Base-by-base conservation (phyloP, 2,888 invertebrate species). In the Perizoma flavofasciatum region DNA sequence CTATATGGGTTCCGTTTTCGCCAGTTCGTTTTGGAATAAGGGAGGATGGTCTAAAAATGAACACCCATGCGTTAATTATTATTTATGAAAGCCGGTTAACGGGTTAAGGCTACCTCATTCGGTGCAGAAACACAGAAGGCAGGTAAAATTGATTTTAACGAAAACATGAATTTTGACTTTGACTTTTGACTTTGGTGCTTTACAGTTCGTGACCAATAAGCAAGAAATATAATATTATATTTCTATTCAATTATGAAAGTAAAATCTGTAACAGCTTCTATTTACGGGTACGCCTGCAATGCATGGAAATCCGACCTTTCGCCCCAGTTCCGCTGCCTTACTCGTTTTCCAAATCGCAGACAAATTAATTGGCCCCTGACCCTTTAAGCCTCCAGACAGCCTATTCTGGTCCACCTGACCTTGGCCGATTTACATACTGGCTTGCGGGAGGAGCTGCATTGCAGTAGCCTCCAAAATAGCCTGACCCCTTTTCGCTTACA, bases 391-490 rank as follows among this genome's bases (percentile, higher is more conserved):
- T 49, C 45, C 55, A 55, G 66, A 58, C 63, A 48, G 53, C 66
- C 64, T 72, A 77, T 76, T 78, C 72, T 66, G 50, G 69, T 66
- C 63, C 69, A 70, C 57, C 62, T 73, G 78, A 77, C 83, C 85
- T 84, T 82, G 84, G 75, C 78, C 77, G 66, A 78, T 76, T 81
- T 81, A 76, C 74, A 76, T 77, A 73, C 73, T 76, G 75, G 75
- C 78, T 77, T 22, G 77, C 78, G 82, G 78, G 81, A 75, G 76
- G 71, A 72, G 77, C 74, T 83, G 81, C 83, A 79, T 75, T 82
- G 77, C 79, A 65, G 70, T 70, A 69, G 51, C 72, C 61, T 55
- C 83, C 72, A 72, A 52, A 64, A 64, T 61, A 71, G 44, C 61
- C 48, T 70, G 81, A 74, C 65, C 79, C 58, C 65, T 69, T 58